A percentile compares a stretch with the other conserved stretches of the same genome.
Evolutionary conservation across 2,888 invertebrate species (phyloP).

Genomic region (Laothoe populi): DNA sequence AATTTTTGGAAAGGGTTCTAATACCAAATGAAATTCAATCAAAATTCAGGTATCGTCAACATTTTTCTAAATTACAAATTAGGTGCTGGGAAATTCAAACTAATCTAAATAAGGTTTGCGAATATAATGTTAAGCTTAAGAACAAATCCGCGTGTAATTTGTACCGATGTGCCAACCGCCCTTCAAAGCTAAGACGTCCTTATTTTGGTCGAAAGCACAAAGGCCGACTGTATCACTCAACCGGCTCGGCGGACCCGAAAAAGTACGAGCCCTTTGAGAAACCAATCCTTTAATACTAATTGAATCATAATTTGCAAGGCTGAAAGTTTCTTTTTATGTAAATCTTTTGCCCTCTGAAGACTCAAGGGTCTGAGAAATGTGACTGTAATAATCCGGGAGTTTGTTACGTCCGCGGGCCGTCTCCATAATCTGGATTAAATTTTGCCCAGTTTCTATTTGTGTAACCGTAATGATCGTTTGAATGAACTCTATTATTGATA

Average conservation of each 20-base stretch:
- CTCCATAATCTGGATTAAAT: constrained; percentile 66
- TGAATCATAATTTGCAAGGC: constrained; percentile 82
- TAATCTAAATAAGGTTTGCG: constrained; percentile 20
- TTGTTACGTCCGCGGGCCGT: constrained; percentile 60
- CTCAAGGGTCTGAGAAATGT: constrained; percentile 72
- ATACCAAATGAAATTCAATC: background rate
- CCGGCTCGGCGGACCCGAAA: constrained; percentile 74
- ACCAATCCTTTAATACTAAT: constrained; percentile 84
- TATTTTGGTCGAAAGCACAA: constrained; percentile 80
- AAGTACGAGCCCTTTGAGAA: constrained; percentile 76
- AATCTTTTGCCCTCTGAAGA: constrained; percentile 72
- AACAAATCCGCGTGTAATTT: constrained; percentile 65
- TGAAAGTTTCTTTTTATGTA: constrained; percentile 83
- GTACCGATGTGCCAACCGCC: constrained; percentile 65
- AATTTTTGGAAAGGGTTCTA: constrained; percentile 42
- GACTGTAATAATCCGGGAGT: constrained; percentile 71
- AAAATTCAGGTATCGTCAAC: constrained; percentile 2
- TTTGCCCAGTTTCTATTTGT: constrained; percentile 49
- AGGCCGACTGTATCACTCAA: constrained; percentile 67
- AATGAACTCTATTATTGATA: constrained; percentile 19
- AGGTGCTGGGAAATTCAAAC: background rate
- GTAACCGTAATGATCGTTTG: constrained; percentile 8
- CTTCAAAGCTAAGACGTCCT: constrained; percentile 72
- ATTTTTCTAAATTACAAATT: background rate
- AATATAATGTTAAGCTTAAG: constrained; percentile 26